Conservation (phyloP, 2,113 vertebrate species). For the Lophura nycthemera region DNA sequence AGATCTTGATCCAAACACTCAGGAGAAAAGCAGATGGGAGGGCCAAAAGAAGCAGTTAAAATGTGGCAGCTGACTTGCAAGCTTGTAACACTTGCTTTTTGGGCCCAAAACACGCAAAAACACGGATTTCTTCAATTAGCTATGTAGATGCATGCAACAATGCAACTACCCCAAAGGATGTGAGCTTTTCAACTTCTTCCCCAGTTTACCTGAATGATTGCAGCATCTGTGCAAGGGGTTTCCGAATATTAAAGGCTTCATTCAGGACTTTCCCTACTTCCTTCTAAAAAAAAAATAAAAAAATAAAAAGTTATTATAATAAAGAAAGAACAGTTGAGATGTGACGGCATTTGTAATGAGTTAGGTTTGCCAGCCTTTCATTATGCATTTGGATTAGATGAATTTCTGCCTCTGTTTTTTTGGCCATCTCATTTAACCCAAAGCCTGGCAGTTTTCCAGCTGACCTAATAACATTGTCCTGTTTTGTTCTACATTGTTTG, state of each 20-base stretch:
- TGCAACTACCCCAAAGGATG: rapidly evolving
- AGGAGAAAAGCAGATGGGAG: neutral
- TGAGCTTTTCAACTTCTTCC: neutral
- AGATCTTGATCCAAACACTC: neutral
- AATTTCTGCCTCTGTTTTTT: slow-evolving; percentile 36
- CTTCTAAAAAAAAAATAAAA: neutral
- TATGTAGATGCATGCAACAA: neutral
- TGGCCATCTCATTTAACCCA: neutral
- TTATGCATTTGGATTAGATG: neutral
- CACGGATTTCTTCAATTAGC: neutral
- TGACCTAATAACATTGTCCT: slow-evolving; percentile 59
- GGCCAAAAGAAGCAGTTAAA: neutral
- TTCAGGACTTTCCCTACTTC: slow-evolving; percentile 42
- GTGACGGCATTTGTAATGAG: neutral
- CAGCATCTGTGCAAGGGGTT: neutral
- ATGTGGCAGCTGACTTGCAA: neutral
- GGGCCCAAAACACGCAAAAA: neutral
- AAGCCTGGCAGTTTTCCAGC: slow-evolving; percentile 39
- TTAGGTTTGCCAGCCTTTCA: neutral
- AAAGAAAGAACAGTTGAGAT: neutral
- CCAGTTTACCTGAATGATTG: slow-evolving; percentile 45
- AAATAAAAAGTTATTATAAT: neutral
- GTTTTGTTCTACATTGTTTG: slow-evolving; percentile 52
- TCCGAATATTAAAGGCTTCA: slow-evolving; percentile 44
- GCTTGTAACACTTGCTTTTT: neutral